Evolutionary conservation across 2,113 vertebrate species (phyloP), one percentile per base, ranked within the genome.

Genomic region (Rhadina sibilatrix): DNA sequence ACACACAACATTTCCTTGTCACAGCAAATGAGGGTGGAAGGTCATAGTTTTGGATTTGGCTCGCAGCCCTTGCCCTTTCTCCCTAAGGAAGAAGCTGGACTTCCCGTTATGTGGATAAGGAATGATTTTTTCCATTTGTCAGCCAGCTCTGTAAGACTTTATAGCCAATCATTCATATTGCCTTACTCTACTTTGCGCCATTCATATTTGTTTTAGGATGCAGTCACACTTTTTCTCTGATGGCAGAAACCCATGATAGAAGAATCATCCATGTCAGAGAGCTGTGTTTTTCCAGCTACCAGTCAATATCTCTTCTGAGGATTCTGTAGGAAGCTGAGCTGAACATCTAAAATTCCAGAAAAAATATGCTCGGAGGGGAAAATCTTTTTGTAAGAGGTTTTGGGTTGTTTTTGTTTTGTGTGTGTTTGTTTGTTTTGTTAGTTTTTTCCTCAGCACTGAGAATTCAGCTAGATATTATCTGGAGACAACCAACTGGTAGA

Each of bases 31-130:
- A 9, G 50, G 5, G 3, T 35, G 25, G 42, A 35, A 35, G 4
- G 4, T 21, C 7, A 19, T 7, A 66, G 9, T 17, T 9, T 46
- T 83, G 31, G 10, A 63, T 35, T 46, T 60, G 9, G 11, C 9
- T 18, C 0, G 0, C 7, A 75, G 23, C 1, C 11, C 22, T 69
- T 77, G 4, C 2, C 4, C 7, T 5, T 5, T 78, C 7, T 35
- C 4, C 5, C 28, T 68, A 25, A 63, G 17, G 5, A 75, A 49
- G 17, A 12, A 70, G 8, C 1, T 3, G 2, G 4, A 44, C 14
- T 44, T 92, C 13, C 11, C 40, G 4, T 10, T 40, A 1, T 24
- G 12, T 42, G 15, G 13, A 6, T 25, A 12, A 75, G 9, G 40
- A 92, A 50, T 2, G 18, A 20, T 63, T 46, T n/a, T n/a, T 9